phyloP scores from a whole-genome alignment of 2,888 invertebrate species.

The Cyaniris semiargus region DNA sequence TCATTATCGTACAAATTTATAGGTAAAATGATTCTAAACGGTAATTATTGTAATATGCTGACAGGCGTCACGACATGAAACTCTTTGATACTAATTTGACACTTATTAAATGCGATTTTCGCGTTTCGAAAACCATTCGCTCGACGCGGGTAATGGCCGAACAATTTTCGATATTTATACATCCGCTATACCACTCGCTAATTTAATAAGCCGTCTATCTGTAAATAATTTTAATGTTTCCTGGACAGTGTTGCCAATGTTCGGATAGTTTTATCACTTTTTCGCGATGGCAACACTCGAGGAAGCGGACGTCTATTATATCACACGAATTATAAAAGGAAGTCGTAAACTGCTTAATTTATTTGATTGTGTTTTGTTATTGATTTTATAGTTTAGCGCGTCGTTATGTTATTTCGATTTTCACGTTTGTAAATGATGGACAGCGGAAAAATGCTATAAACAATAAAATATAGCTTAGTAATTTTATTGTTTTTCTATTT shows the following conservation, averaged over 20 bases:
- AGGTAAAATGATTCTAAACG: not conserved
- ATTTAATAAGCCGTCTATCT: slow-evolving; percentile 69
- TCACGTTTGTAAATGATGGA: not conserved
- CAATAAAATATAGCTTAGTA: not conserved
- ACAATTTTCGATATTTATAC: slow-evolving; percentile 71
- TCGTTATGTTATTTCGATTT: slow-evolving; percentile 34
- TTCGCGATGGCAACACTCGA: slow-evolving; percentile 69
- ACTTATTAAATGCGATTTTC: slow-evolving; percentile 50
- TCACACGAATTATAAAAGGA: slow-evolving; percentile 55
- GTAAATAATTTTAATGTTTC: slow-evolving; percentile 79
- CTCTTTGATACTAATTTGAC: slow-evolving; percentile 31
- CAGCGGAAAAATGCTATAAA: not conserved
- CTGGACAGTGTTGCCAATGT: slow-evolving; percentile 71
- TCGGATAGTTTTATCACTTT: slow-evolving; percentile 73
- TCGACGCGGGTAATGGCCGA: slow-evolving; percentile 60
- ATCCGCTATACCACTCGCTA: slow-evolving; percentile 62
- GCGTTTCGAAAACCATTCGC: slow-evolving; percentile 51
- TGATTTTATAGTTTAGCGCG: slow-evolving; percentile 37
- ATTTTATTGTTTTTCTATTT: slow-evolving; percentile 19
- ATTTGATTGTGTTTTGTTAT: slow-evolving; percentile 47
- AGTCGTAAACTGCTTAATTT: slow-evolving; percentile 68
- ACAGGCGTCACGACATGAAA: slow-evolving; percentile 38
- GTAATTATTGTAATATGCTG: slow-evolving; percentile 36
- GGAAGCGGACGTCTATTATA: slow-evolving; percentile 75
- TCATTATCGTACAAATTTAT: not conserved